Evolutionary conservation across 2,797 vertebrate species (phyloP), one percentile per base, ranked within the genome.

Genomic region (Sebastiscus albofasciatus): DNA sequence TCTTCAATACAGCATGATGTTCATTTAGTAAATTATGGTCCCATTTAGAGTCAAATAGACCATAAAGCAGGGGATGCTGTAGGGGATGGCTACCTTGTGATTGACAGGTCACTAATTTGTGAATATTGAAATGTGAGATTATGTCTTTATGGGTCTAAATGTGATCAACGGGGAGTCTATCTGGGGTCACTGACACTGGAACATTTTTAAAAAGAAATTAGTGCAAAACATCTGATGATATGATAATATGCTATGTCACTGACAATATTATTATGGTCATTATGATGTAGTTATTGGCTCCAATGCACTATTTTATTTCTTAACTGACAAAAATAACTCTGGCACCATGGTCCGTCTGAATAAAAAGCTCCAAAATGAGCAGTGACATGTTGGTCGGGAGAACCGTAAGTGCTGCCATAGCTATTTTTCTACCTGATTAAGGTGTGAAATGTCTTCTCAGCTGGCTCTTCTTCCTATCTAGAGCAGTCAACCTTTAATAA

Each of bases 401-500:
- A 65, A 58, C 72, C 11, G 34, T 67, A 73, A 85, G 49, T 77
- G 80, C 64, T 79, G 75, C 75, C 64, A 58, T 27, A 54, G 77
- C 85, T 72, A 78, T 86, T 91, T 91, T 90, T 89, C 80, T 72
- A 84, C 69, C 65, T 81, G 80, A 91, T 92, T 88, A 87, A 83
- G 22, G 88, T 89, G 85, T 86, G 36, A 89, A 90, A 87, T 74
- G 46, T 82, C 70, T 83, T 55, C 70, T 81, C n/a, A 16, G 79
- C 59, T 33, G 34, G 55, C 42, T 80, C 85, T 90, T 84, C 72
- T 75, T 86, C 78, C 58, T 58, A 67, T 86, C 78, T 20, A 14
- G 62, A 82, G 75, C 88, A 90, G 78, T 76, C 84, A 84, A 58
- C 79, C 89, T 85, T 89, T 92, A 83, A 89, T 93, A 91, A 87